Percentiles rank a stretch among this genome's conserved stretches.
Conservation (phyloP, 2,888 invertebrate genomes). For the Calameuta pallipes region DNA sequence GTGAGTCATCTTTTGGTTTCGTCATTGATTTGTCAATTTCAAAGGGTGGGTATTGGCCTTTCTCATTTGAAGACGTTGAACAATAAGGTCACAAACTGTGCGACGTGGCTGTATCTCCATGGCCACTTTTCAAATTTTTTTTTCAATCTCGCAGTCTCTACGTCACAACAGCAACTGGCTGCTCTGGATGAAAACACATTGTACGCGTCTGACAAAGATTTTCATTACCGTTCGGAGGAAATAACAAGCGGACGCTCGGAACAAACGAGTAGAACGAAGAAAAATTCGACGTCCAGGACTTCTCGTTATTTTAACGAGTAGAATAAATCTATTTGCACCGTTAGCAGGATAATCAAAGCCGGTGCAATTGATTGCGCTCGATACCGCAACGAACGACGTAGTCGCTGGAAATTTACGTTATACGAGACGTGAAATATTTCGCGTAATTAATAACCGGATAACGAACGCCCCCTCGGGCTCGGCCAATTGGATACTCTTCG, state of each 20-base stretch:
- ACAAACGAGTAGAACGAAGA: not conserved
- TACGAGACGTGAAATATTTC: not conserved
- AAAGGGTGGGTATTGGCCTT: too few relatives aligned
- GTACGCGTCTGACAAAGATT: not conserved
- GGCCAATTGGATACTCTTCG: not conserved
- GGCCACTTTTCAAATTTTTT: not conserved
- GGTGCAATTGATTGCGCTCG: not conserved
- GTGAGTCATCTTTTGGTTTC: not conserved
- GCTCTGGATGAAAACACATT: not conserved
- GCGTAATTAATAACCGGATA: constrained; percentile 41
- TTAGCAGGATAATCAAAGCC: not conserved
- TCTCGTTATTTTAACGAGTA: not conserved
- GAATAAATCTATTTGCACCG: not conserved
- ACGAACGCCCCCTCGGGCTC: constrained; percentile 27
- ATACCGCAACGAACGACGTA: not conserved
- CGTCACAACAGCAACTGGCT: not conserved
- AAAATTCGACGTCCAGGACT: not conserved
- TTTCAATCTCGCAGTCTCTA: not conserved
- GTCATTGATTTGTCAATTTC: not conserved
- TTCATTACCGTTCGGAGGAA: not conserved
- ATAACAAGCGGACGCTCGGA: not conserved
- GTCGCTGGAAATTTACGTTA: not conserved
- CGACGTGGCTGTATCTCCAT: too few relatives aligned
- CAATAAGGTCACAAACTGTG: not conserved
- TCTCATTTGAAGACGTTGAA: too few relatives aligned